Percentiles rank a stretch among this genome's conserved stretches.
phyloP scores from a whole-genome alignment of 2,113 vertebrate species.

The Aix galericulata region DNA sequence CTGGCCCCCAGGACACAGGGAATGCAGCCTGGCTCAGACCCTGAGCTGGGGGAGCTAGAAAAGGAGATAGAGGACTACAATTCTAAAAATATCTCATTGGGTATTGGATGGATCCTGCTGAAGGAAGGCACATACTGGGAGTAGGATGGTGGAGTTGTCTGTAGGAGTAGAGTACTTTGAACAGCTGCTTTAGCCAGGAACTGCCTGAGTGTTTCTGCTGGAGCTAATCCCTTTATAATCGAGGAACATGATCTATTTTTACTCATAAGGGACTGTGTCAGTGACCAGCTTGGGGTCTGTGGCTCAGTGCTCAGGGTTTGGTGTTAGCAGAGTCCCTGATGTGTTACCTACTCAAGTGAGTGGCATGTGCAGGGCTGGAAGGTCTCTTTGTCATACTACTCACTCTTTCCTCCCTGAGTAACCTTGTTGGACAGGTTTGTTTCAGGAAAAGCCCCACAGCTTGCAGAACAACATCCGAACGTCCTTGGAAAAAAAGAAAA shows the following conservation, averaged over 20 bases:
- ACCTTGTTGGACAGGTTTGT: slow-evolving; percentile 83
- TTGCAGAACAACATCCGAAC: slow-evolving; percentile 83
- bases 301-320: neutral
- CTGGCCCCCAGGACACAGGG: neutral
- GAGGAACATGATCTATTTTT: neutral
- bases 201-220: neutral
- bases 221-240: neutral
- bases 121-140: neutral
- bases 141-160: neutral
- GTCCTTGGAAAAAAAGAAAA: slow-evolving; percentile 82
- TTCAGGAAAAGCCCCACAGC: slow-evolving; percentile 94
- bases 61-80: accelerated
- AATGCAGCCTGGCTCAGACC: neutral
- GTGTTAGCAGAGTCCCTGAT: neutral
- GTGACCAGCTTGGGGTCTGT: neutral
- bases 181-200: neutral
- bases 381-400: neutral
- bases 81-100: neutral
- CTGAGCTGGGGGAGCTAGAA: neutral
- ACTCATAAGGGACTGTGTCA: neutral
- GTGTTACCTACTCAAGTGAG: neutral
- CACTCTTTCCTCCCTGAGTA: slow-evolving; percentile 39
- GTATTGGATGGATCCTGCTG: accelerated
- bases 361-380: neutral
- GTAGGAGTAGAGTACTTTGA: neutral